A percentile compares a stretch with the other conserved stretches of the same genome.
phyloP scores from a whole-genome alignment of 2,888 invertebrate genomes.

The Amiota communis region DNA sequence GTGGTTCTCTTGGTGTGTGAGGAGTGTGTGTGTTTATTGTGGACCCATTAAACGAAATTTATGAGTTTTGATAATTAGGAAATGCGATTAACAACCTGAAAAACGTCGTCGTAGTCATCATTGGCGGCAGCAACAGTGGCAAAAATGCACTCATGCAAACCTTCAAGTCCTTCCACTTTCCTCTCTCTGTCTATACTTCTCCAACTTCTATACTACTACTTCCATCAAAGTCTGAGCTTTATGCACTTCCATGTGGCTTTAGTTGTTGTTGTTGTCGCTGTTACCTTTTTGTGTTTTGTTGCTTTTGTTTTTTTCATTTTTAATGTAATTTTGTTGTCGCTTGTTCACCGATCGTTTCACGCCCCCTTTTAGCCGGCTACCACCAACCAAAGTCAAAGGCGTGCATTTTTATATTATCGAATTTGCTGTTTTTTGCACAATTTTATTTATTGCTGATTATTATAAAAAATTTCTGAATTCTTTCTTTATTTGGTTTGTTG shows the following conservation, averaged over 20 bases:
- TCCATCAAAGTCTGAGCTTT: background rate
- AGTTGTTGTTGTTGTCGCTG: constrained; percentile 1
- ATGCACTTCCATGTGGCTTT: background rate
- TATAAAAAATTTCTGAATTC: constrained; percentile 22
- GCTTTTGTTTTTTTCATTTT: constrained; percentile 33
- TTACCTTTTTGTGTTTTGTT: constrained; percentile 14
- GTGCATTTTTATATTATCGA: constrained; percentile 30
- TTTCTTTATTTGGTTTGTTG: constrained; percentile 9
- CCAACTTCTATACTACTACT: too few species aligned
- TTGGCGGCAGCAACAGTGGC: background rate
- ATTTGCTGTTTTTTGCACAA: constrained; percentile 24
- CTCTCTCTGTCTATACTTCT: too few species aligned
- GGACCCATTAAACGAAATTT: constrained; percentile 43
- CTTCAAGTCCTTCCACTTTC: background rate
- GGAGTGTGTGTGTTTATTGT: constrained; percentile 4
- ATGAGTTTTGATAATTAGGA: constrained; percentile 56
- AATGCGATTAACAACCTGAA: constrained; percentile 52
- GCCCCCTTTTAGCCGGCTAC: background rate
- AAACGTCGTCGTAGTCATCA: constrained; percentile 25
- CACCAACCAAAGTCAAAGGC: constrained; percentile 23
- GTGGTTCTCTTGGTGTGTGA: constrained; percentile 31
- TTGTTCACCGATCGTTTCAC: constrained; percentile 7
- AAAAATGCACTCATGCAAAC: background rate
- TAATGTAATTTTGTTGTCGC: constrained; percentile 45
- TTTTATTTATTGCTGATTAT: constrained; percentile 44